A percentile compares a stretch with the other conserved stretches of the same genome.
Conservation (phyloP, 2,888 invertebrate genomes). For the Disparrhopalites patrizii region DNA sequence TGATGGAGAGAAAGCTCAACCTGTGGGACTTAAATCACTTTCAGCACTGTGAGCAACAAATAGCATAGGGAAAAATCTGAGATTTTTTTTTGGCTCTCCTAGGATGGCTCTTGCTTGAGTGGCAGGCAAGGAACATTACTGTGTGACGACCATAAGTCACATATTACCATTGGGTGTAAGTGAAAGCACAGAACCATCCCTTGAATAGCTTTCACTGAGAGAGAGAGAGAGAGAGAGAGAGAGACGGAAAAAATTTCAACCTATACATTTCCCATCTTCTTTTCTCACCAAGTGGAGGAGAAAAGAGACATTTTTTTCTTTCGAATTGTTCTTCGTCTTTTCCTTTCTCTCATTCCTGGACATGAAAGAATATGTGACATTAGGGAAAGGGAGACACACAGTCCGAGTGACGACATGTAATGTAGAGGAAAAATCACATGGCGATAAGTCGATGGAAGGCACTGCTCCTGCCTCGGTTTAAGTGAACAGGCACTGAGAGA, state of each 20-base stretch:
- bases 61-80: too few species aligned
- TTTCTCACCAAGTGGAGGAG: too few species aligned
- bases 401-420: neutral
- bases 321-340: neutral
- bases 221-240: neutral
- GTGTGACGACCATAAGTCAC: too few species aligned
- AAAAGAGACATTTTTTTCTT: neutral
- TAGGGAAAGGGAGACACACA: neutral
- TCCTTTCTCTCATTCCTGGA: neutral
- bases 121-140: too few species aligned
- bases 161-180: too few species aligned
- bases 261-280: too few species aligned
- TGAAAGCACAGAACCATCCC: too few species aligned
- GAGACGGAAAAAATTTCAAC: neutral
- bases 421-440: constrained; percentile 14
- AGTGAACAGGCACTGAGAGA: neutral
- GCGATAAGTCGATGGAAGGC: constrained; percentile 28
- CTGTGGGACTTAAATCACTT: too few species aligned
- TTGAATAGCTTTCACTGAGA: neutral
- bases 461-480: neutral
- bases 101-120: too few species aligned
- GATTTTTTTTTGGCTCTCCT: too few species aligned
- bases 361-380: neutral
- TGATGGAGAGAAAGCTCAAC: too few species aligned
- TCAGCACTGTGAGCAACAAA: too few species aligned